Evolutionary conservation across 2,888 invertebrate species (phyloP), one percentile per base, ranked within the genome.

Genomic region (Rotaria macrura): DNA sequence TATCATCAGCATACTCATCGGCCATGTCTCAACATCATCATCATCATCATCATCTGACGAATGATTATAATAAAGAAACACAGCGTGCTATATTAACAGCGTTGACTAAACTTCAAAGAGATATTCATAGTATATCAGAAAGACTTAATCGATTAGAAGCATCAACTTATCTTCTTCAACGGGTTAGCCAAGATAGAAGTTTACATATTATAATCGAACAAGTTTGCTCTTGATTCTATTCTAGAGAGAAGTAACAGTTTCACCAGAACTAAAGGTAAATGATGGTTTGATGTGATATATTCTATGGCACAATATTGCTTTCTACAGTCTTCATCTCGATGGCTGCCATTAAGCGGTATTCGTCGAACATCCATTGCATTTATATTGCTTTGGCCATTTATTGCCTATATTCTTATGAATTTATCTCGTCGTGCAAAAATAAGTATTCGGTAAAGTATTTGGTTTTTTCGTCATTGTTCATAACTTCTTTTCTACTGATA

Each of bases 61-160:
- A 79, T 79, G 43, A 79, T 43, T 23, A 43, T n/a, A 23, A 40
- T 43, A 79, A 38, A 79, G 43, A 79, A 43, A 79, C 74, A 40
- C 74, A 79, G 25, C 74, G 40, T 79, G 43, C 38, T 12, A 79
- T 79, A 40, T 12, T 79, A 43, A 43, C 25, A 43, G 43, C n/a
- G n/a, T 43, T 79, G 20, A 79, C 25, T 79, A 79, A 79, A 79
- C 23, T 79, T 10, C 74, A 79, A 25, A 23, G 10, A 25, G 74
- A 79, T 79, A 43, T 79, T 79, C 23, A 79, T n/a, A 79, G 43
- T 43, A 43, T 79, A 79, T 79, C 43, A 79, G 43, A 79, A 5
- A 20, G 74, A 40, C 74, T 79, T 40, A 79, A 79, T 79, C 74
- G 43, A 25, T 79, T 79, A 43, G 74, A 79, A 79, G 43, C 74